Evolutionary conservation across 2,113 vertebrate genomes (phyloP), one percentile per base, ranked within the genome.

Genomic region (Lonchura striata): DNA sequence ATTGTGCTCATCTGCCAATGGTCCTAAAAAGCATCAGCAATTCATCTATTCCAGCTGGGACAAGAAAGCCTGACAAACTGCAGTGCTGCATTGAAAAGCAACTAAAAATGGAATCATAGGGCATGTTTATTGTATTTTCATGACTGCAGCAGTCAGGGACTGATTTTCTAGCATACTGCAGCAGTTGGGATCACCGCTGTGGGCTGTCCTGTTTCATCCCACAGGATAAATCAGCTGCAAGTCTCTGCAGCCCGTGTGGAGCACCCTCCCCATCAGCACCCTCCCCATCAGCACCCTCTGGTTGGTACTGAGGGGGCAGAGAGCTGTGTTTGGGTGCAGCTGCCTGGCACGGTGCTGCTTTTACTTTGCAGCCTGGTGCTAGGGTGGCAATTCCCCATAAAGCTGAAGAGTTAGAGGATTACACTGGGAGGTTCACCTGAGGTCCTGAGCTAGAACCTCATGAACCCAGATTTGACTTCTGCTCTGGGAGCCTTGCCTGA

Each of bases 1-100:
- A 93, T 96, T 97, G 94, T 96, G 90, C 83, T 96, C 72, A 68
- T 94, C 86, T 94, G 95, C 94, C 96, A 96, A 84, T 90, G 94
- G 92, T 96, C 95, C 95, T 96, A 95, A 97, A 97, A 96, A 96
- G 92, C 95, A 94, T 93, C 94, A 95, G 95, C 95, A 92, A 96
- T 96, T 97, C 88, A 95, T 96, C 92, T 93, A 9, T 97, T 97
- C 95, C 95, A 97, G 95, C 92, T 97, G 94, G 95, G 92, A 94
- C 93, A 90, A 95, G 96, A 94, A 95, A 95, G 94, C 90, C 85
- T 92, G 86, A 96, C 93, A 86, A 93, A 95, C 83, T 94, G 94
- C 92, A 95, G 93, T 3, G 9, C 93, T 46, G 92, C 76, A 90
- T 90, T 92, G 92, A 96, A 96, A 90, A 94, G 95, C 15, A 2